A percentile compares a stretch with the other conserved stretches of the same genome.
Conservation (phyloP, 2,113 vertebrate genomes). For the Phoenicopterus ruber region DNA sequence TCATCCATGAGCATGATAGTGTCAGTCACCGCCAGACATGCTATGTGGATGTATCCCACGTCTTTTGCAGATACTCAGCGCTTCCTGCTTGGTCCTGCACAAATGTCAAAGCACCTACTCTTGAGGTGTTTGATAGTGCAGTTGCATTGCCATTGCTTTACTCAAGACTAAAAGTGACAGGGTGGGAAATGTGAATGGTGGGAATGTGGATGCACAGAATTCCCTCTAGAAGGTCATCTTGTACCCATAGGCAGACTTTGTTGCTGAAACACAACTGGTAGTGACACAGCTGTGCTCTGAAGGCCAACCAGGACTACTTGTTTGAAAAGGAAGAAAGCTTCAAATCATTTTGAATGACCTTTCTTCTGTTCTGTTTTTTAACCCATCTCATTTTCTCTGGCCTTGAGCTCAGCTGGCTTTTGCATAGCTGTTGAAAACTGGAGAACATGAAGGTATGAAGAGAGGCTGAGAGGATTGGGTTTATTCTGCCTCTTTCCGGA, state of each 20-base stretch:
- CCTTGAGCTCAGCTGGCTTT: not conserved
- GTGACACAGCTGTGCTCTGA: not conserved
- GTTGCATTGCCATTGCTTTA: not conserved
- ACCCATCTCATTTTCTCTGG: not conserved
- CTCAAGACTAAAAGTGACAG: not conserved
- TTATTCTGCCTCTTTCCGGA: not conserved
- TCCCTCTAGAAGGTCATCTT: not conserved
- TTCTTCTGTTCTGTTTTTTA: not conserved
- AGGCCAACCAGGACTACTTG: not conserved
- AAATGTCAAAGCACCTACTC: not conserved
- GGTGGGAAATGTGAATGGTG: not conserved
- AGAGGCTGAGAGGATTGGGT: not conserved
- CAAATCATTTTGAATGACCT: not conserved
- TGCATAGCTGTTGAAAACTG: not conserved
- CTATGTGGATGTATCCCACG: not conserved
- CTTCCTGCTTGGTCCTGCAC: not conserved
- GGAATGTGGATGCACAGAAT: not conserved
- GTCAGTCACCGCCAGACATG: not conserved
- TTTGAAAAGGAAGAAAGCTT: not conserved
- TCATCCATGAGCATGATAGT: not conserved
- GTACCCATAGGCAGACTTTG: not conserved
- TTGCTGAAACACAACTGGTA: not conserved
- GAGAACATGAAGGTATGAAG: not conserved
- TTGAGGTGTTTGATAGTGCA: not conserved
- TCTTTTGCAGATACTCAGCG: not conserved